Evolutionary conservation across 2,797 vertebrate genomes (phyloP), one percentile per base, ranked within the genome.

Genomic region (Molossus alvarezi): DNA sequence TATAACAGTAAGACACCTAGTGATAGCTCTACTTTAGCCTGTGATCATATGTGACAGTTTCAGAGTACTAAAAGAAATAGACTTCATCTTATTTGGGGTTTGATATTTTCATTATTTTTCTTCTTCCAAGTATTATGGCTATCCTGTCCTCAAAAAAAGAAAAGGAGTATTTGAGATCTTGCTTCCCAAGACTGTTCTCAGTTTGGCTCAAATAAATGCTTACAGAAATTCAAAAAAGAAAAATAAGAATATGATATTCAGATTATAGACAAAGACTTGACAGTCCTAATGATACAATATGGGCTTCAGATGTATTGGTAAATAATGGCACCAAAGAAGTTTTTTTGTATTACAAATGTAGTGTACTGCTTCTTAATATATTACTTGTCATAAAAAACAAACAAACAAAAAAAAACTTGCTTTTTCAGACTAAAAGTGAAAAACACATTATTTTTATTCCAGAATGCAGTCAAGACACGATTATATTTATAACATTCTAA

Each of bases 401-500:
- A 45, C 4, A 45, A 45, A 45, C 41, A 45, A 33, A 33, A 33
- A 33, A 85, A 2, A 96, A 75, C n/a, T 94, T 97, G 14, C 25
- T 71, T 17, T 60, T 27, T 45, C 57, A 62, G 79, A 94, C 95
- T 96, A 84, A 91, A 97, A 97, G 93, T 91, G 93, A 97, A 97
- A 95, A 83, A 92, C 76, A 57, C 25, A 91, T 84, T 91, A 71
- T 79, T 95, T 97, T 93, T 89, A 97, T 95, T 96, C 91, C 80
- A 95, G 37, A 80, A 62, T 97, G 98, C 96, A 97, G 96, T 97
- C 65, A 85, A 95, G 64, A 97, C 41, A 85, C 81, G 72, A 94
- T 11, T 45, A 97, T 90, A 98, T 97, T 82, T 92, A 82, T 2
- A 96, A 94, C n/a, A 97, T 97, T 98, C 97, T 87, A 97, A 94